phyloP scores from a whole-genome alignment of 1,140 invertebrate species.

The Pteromalus puparum region DNA sequence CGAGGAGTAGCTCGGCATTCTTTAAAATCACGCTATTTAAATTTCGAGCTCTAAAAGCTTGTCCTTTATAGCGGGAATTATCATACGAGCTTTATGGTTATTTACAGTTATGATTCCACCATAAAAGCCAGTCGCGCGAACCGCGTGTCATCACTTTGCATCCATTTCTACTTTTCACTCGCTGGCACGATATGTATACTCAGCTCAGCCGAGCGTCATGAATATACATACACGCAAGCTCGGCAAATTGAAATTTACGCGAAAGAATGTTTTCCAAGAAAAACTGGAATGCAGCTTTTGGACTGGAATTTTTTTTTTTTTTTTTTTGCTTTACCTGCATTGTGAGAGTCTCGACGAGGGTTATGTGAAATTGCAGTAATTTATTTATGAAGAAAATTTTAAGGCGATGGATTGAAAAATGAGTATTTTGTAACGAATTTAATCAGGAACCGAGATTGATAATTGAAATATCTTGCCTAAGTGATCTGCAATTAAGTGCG shows the following conservation, averaged over 20 bases:
- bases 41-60: slow-evolving; percentile 24
- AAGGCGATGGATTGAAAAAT: too few relatives aligned
- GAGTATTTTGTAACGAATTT: too few relatives aligned
- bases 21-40: slow-evolving; percentile 7
- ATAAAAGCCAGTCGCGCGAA: slow-evolving; percentile 23
- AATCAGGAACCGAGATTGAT: too few relatives aligned
- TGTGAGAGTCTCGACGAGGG: background rate
- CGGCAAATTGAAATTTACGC: slow-evolving; percentile 27
- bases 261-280: slow-evolving; percentile 2
- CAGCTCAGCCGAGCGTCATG: background rate
- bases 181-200: background rate
- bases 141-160: slow-evolving; percentile 21
- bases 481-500: too few relatives aligned
- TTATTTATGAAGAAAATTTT: too few relatives aligned
- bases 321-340: background rate
- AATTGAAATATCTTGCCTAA: too few relatives aligned
- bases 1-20: background rate
- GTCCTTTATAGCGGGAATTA: slow-evolving; percentile 22
- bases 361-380: too few relatives aligned
- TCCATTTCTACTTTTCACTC: slow-evolving; percentile 31
- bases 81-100: slow-evolving; percentile 19
- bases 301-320: background rate
- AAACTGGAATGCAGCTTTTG: background rate
- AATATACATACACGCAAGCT: slow-evolving; percentile 23
- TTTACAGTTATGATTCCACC: slow-evolving; percentile 35